phyloP scores from a whole-genome alignment of 2,888 invertebrate species.

The Volucella inflata region DNA sequence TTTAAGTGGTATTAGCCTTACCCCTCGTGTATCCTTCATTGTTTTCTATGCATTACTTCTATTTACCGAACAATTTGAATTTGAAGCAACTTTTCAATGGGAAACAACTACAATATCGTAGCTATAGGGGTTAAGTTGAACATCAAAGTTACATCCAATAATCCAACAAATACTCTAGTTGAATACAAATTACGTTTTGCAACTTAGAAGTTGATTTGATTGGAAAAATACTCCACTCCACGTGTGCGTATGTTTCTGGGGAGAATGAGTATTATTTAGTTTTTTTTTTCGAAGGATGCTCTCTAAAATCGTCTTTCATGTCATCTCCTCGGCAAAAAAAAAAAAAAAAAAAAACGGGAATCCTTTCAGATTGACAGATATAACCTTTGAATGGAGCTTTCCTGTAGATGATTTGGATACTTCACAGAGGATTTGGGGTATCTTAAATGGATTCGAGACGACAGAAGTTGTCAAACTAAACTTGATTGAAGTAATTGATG shows the following conservation, averaged over 20 bases:
- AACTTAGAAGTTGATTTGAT: background rate
- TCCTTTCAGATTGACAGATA: background rate
- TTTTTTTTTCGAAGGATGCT: background rate
- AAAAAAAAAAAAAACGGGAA: background rate
- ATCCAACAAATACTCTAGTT: constrained; percentile 23
- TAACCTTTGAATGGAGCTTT: constrained; percentile 1
- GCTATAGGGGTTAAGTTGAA: background rate
- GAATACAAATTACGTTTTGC: constrained; percentile 41
- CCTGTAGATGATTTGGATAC: background rate
- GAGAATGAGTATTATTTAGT: background rate
- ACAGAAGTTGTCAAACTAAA: no score
- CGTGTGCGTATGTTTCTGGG: background rate
- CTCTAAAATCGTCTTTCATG: background rate
- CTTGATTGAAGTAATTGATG: no score
- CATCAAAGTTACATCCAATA: constrained; percentile 42
- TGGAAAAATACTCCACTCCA: constrained; percentile 1
- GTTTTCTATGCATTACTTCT: background rate
- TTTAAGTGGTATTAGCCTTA: background rate
- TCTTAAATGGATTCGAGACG: background rate
- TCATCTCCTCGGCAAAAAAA: background rate
- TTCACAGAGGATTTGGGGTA: background rate
- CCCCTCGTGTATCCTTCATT: background rate
- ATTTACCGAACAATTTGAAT: constrained; percentile 30
- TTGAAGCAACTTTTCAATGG: constrained; percentile 17
- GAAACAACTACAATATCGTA: constrained; percentile 4